Conservation (phyloP, 2,113 vertebrate species). For the Lepus americanus region DNA sequence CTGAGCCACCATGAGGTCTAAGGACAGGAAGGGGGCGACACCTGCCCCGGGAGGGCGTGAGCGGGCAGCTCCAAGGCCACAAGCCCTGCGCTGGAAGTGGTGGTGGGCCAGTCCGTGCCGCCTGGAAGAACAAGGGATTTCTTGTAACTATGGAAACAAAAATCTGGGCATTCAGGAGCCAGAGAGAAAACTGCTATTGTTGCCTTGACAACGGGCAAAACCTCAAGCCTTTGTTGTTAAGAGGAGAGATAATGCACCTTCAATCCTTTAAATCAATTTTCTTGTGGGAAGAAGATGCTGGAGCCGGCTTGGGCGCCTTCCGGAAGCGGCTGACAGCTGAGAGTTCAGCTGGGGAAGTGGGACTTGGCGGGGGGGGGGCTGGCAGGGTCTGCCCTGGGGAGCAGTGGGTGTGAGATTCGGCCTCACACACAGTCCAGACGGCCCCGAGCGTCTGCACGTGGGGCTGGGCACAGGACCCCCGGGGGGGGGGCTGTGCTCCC, state of each 20-base stretch:
- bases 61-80: neutral
- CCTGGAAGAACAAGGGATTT: constrained; percentile 68
- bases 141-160: constrained; percentile 81
- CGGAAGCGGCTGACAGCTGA: neutral
- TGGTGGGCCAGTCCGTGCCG: neutral
- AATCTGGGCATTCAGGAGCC: constrained; percentile 66
- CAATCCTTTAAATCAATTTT: constrained; percentile 65
- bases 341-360: neutral
- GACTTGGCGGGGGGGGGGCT: neutral
- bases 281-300: constrained; percentile 42
- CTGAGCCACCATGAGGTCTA: too few relatives aligned
- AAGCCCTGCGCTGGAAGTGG: neutral
- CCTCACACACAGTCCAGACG: neutral
- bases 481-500: neutral
- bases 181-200: constrained; percentile 72
- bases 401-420: neutral
- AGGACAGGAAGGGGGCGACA: neutral
- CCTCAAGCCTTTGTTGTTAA: constrained; percentile 66
- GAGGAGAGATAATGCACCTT: constrained; percentile 62
- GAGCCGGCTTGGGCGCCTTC: neutral
- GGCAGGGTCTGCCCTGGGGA: neutral
- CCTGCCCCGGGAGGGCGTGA: neutral
- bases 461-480: too few relatives aligned
- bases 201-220: constrained; percentile 81
- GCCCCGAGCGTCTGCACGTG: neutral